Conservation (phyloP, 1,140 invertebrate species). For the Tetramorium simillimum region DNA sequence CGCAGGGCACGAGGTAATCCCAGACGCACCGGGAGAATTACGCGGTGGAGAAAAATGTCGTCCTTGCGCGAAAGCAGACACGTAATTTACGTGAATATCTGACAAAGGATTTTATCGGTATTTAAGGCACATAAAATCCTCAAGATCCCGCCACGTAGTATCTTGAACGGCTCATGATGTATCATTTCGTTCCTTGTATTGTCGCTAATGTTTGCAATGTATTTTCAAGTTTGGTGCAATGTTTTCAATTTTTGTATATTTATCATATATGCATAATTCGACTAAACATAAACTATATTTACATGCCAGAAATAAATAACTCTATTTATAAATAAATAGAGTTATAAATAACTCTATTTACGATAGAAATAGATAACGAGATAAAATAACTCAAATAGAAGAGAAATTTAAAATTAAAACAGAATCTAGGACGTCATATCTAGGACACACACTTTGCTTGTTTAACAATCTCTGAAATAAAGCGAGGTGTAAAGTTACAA, state of each 20-base stretch:
- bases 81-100: conserved; percentile 27
- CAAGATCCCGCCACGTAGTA: not conserved
- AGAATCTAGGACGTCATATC: not conserved
- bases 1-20: conserved; percentile 7
- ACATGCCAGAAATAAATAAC: not conserved
- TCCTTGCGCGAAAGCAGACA: not conserved
- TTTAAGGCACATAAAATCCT: conserved; percentile 26
- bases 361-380: not conserved
- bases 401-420: not conserved
- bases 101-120: conserved; percentile 12
- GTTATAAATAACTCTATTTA: not conserved
- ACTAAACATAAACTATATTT: not conserved
- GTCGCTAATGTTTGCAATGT: not conserved
- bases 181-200: not conserved
- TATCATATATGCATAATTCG: not conserved
- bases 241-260: conserved; percentile 7
- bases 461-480: conserved; percentile 15
- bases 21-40: not conserved
- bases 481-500: not conserved
- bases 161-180: not conserved
- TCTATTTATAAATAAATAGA: too few relatives aligned
- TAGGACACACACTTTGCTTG: too few relatives aligned
- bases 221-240: not conserved
- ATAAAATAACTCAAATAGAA: not conserved
- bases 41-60: not conserved